Evolutionary conservation across 1,140 invertebrate species (phyloP), one percentile per base, ranked within the genome.

Genomic region (Drosophila bipectinata): DNA sequence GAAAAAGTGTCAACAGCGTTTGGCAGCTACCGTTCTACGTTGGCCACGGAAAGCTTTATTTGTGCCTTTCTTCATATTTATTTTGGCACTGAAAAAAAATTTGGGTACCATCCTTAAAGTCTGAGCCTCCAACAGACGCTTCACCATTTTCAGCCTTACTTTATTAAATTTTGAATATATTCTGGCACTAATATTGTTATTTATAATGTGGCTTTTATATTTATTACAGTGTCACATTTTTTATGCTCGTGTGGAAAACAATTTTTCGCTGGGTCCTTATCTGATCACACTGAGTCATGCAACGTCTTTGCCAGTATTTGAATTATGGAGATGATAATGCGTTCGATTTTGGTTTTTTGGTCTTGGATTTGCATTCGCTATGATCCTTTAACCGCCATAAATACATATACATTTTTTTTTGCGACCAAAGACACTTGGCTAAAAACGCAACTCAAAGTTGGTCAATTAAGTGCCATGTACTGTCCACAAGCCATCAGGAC

Each of bases 321-420:
- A 88, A 88, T 88, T 88, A 89, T 88, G 83, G 84, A 83, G 83
- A 89, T 88, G 83, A 88, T 88, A 88, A 88, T 88, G 83, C 83
- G 83, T 88, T 89, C 61, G 79, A 63, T 76, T 75, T 64, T 14
- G 30, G 15, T 47, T 47, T 76, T 67, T 67, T n/a, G 28, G 47
- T 44, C 66, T 44, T 24, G 41, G 53, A 47, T 57, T 48, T 63
- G 53, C 41, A 63, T 56, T 68, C 18, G n/a, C 32, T 15, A 15
- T 18, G n/a, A 26, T 39, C 14, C 44, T 37, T 51, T 18, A 47
- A 37, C 52, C 62, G 21, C 26, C 34, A 37, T 37, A 18, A 44
- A 14, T 44, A 18, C 44, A 47, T 47, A 10, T 9, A 10, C 14
- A 14, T 44, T 12, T 14, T 21, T 21, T 9, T 47, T 47, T 21